Percentiles rank a stretch among this genome's conserved stretches.
Evolutionary conservation across 2,113 vertebrate species (phyloP).

Genomic region (Loxodonta africana): DNA sequence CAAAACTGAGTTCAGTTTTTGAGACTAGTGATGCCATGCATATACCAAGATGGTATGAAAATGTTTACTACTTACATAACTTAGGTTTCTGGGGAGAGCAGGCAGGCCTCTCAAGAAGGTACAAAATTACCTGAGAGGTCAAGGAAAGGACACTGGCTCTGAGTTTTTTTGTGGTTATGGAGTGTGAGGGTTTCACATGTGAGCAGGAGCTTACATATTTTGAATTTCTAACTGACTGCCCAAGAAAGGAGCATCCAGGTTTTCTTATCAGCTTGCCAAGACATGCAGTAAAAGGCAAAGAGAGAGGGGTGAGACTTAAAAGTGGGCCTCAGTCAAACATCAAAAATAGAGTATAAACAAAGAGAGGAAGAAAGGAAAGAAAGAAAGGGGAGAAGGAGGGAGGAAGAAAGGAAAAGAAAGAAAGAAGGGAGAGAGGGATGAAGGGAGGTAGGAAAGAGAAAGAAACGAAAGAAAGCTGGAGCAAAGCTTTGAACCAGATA

Average conservation of each 20-base stretch:
- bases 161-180: background rate
- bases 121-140: background rate
- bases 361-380: no score
- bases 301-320: background rate
- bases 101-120: background rate
- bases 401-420: no score
- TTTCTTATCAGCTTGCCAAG: background rate
- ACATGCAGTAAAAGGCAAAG: background rate
- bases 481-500: no score
- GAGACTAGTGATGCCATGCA: background rate
- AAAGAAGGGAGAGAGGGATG: no score
- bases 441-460: no score
- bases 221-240: background rate
- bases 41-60: background rate
- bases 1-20: background rate
- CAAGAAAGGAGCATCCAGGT: background rate
- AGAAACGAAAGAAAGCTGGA: no score
- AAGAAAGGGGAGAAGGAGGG: no score
- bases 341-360: no score
- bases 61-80: background rate
- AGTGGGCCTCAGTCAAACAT: background rate
- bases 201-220: background rate
- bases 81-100: background rate
- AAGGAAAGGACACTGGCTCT: background rate
- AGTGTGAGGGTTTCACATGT: fast-evolving